These are phyloP conservation scores for Azorinus chamasolen DNA, from an alignment of 2,888 invertebrate genomes.

Conservation along the genomic window DNA sequence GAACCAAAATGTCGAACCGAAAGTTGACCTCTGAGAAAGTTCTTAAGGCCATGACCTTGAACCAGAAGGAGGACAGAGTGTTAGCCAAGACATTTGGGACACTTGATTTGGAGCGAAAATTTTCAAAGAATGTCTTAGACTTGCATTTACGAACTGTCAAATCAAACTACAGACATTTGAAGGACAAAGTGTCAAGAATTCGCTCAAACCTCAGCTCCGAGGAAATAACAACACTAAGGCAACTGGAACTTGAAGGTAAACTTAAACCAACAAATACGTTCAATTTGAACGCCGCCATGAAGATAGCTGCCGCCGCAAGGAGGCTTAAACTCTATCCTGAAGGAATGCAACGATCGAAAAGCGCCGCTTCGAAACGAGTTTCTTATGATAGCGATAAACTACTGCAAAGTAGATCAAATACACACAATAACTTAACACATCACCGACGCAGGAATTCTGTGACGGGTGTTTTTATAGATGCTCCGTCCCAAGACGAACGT, in stretches of 20 bases:
- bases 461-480: constrained; percentile 76
- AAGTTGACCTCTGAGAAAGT: constrained; percentile 68
- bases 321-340: constrained; percentile 72
- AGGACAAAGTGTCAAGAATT: constrained; percentile 79
- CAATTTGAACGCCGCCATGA: constrained; percentile 75
- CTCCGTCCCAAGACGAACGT: constrained; percentile 45
- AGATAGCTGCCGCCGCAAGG: constrained; percentile 80
- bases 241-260: constrained; percentile 78
- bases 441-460: constrained; percentile 74
- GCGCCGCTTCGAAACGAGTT: constrained; percentile 11
- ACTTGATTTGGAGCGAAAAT: constrained; percentile 76
- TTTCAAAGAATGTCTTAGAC: constrained; percentile 80
- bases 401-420: constrained; percentile 40
- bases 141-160: constrained; percentile 79
- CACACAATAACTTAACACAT: constrained; percentile 36
- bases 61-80: constrained; percentile 81
- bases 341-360: constrained; percentile 31
- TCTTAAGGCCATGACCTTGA: constrained; percentile 77
- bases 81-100: constrained; percentile 82
- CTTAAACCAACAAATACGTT: constrained; percentile 69
- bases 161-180: constrained; percentile 78
- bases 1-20: constrained; percentile 40
- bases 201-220: constrained; percentile 78
- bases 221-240: constrained; percentile 75
- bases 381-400: constrained; percentile 32